These are phyloP conservation scores for Pachymerium ferrugineum DNA, from an alignment of 2,888 invertebrate genomes.

Conservation along the genomic window DNA sequence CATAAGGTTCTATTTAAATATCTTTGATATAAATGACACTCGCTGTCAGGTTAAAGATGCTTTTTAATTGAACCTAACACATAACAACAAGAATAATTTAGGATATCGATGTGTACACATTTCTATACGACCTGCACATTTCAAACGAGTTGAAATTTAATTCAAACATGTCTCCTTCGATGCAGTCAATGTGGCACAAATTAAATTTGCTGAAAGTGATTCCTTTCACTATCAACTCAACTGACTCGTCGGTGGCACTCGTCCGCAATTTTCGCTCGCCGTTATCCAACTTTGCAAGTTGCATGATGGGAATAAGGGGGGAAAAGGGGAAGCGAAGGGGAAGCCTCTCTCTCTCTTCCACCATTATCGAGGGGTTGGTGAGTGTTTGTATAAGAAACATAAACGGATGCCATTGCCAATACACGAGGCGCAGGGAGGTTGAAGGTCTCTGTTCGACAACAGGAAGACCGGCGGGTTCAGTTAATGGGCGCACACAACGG, in stretches of 20 bases:
- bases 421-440: conserved; percentile 12
- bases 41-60: no score
- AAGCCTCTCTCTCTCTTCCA: not conserved
- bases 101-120: not conserved
- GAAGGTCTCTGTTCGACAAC: conserved; percentile 9
- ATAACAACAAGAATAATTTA: not conserved
- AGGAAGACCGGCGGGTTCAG: conserved; percentile 6
- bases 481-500: not conserved
- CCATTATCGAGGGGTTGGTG: conserved; percentile 17
- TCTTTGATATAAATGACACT: no score
- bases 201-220: conserved; percentile 21
- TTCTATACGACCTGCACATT: not conserved
- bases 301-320: not conserved
- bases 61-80: not conserved
- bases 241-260: conserved; percentile 21
- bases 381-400: conserved; percentile 10
- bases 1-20: no score
- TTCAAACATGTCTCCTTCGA: conserved; percentile 21
- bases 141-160: conserved; percentile 18
- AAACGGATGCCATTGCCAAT: conserved; percentile 14
- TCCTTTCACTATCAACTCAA: conserved; percentile 21
- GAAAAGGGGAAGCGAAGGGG: no score
- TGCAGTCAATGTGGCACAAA: conserved; percentile 21
- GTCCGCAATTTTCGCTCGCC: conserved; percentile 18
- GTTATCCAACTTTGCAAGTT: not conserved